phyloP scores from a whole-genome alignment of 2,113 vertebrate genomes.

The Chiloscyllium plagiosum region DNA sequence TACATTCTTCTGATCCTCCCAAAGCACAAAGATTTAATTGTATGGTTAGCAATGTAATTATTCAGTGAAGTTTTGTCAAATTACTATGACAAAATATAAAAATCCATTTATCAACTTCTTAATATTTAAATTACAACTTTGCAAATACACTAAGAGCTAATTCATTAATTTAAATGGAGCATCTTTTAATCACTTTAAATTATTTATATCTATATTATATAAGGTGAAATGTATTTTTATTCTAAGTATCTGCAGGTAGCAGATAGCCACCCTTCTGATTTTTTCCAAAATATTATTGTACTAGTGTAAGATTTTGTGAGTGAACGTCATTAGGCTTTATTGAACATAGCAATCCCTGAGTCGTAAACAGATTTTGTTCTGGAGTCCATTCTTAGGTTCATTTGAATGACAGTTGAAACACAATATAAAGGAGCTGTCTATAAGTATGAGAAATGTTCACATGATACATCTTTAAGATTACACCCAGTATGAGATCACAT shows the following conservation, averaged over 20 bases:
- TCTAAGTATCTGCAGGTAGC: neutral
- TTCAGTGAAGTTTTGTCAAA: neutral
- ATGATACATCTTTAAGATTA: too few relatives aligned
- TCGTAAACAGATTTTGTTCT: too few relatives aligned
- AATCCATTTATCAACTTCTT: neutral
- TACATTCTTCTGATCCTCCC: too few relatives aligned
- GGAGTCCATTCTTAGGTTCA: too few relatives aligned
- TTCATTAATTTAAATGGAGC: neutral
- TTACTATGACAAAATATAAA: neutral
- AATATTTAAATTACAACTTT: neutral
- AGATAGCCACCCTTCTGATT: neutral
- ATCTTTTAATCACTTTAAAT: neutral
- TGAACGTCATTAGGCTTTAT: too few relatives aligned
- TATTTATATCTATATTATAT: neutral
- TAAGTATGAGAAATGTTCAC: too few relatives aligned
- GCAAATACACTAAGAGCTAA: neutral
- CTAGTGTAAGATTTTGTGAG: too few relatives aligned
- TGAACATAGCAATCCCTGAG: too few relatives aligned
- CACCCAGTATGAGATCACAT: too few relatives aligned
- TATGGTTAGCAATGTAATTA: neutral
- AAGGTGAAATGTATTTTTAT: neutral
- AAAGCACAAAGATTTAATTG: too few relatives aligned
- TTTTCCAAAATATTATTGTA: neutral
- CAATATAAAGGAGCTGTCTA: too few relatives aligned
- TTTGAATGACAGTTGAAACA: too few relatives aligned